A percentile compares a stretch with the other conserved stretches of the same genome.
Evolutionary conservation across 2,888 invertebrate genomes (phyloP).

Genomic region (Drosophila suboccidentalis): DNA sequence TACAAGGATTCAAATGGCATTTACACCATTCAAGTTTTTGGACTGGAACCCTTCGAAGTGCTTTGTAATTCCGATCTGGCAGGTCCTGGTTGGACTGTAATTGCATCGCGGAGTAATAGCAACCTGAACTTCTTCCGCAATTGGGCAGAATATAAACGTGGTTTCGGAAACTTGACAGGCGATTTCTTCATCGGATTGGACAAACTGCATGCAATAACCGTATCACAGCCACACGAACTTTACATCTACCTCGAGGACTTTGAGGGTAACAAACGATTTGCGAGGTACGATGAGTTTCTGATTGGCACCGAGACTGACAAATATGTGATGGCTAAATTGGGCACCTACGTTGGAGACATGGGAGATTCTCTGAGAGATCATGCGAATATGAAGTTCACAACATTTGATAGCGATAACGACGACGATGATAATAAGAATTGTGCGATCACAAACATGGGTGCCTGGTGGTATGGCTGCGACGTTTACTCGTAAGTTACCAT

Average conservation of each 20-base stretch:
- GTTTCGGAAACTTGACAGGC: constrained; percentile 89
- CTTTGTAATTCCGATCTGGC: no score
- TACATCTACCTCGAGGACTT: constrained; percentile 88
- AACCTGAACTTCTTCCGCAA: constrained; percentile 86
- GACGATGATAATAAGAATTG: no score
- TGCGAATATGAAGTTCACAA: constrained; percentile 90
- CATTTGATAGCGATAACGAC: constrained; percentile 88
- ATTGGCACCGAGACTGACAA: constrained; percentile 89
- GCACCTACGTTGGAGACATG: constrained; percentile 85
- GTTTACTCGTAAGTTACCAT: no score
- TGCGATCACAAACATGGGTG: constrained; percentile 88
- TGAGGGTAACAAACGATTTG: constrained; percentile 87
- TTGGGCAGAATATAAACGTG: constrained; percentile 89
- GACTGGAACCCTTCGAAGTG: no score
- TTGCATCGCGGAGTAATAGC: no score
- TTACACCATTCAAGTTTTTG: no score
- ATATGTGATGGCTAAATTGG: constrained; percentile 89
- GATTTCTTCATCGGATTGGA: constrained; percentile 90
- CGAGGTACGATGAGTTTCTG: constrained; percentile 88
- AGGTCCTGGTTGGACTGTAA: no score
- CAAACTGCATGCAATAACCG: constrained; percentile 75
- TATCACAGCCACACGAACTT: constrained; percentile 86
- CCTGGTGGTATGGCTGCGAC: constrained; percentile 93
- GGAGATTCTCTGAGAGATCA: constrained; percentile 90
- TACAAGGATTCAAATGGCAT: no score